Evolutionary conservation across 2,888 invertebrate species (phyloP).

Genomic region (Acanthosoma haemorrhoidale): DNA sequence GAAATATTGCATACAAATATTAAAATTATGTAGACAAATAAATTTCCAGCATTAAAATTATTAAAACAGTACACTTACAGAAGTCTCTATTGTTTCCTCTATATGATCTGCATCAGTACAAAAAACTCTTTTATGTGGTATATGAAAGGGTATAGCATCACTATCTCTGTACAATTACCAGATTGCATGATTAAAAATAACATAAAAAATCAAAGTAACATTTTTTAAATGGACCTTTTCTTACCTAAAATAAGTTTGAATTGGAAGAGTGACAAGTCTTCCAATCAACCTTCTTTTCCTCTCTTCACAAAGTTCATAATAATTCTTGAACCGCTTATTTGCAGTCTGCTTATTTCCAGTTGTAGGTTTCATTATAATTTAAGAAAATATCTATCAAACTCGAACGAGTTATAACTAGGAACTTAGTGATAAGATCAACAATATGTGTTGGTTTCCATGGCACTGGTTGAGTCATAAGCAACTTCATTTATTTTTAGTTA

Average conservation of each 20-base stretch:
- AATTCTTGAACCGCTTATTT: not conserved
- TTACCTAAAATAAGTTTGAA: not conserved
- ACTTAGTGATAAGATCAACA: no score
- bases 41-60: no score
- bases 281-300: not conserved
- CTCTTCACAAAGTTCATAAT: not conserved
- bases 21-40: no score
- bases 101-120: not conserved
- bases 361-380: not conserved
- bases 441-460: no score
- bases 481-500: no score
- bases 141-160: not conserved
- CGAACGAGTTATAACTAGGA: no score
- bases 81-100: not conserved
- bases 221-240: no score
- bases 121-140: not conserved
- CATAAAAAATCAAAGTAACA: not conserved
- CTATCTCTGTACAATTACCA: not conserved
- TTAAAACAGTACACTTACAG: no score
- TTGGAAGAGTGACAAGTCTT: not conserved
- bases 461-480: no score
- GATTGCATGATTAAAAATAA: not conserved
- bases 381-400: not conserved
- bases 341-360: no score
- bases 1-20: no score